Percentiles rank a stretch among this genome's conserved stretches.
phyloP scores from a whole-genome alignment of 2,888 invertebrate species.

The Drosophila siamana region DNA sequence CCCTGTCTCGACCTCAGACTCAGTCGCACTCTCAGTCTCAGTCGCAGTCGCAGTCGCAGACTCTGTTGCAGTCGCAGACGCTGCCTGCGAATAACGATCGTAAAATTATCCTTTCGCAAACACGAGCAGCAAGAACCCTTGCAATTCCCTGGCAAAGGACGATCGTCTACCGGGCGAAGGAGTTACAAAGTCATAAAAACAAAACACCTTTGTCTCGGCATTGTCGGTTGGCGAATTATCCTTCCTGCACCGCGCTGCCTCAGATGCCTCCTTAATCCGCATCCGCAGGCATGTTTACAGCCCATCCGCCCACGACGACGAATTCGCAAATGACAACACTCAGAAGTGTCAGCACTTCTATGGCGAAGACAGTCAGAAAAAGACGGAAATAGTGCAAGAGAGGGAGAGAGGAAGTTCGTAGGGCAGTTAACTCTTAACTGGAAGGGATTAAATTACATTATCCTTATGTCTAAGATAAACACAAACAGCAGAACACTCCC shows the following conservation, averaged over 20 bases:
- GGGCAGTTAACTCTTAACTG: conserved; percentile 79
- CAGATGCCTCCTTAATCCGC: conserved; percentile 58
- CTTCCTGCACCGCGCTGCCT: conserved; percentile 50
- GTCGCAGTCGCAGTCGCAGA: conserved; percentile 14
- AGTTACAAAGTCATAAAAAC: conserved; percentile 83
- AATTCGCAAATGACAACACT: conserved; percentile 66
- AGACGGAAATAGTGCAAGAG: neutral
- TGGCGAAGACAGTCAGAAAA: neutral
- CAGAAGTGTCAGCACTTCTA: conserved; percentile 2
- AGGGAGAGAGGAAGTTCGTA: conserved; percentile 11
- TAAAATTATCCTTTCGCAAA: conserved; percentile 75
- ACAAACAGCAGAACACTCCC: conserved; percentile 47
- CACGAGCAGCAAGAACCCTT: conserved; percentile 50
- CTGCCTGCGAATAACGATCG: conserved; percentile 63
- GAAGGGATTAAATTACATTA: conserved; percentile 83
- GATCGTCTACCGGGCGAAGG: conserved; percentile 68
- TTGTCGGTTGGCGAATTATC: conserved; percentile 75
- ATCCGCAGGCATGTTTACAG: conserved; percentile 54
- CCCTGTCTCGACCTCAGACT: conserved; percentile 18
- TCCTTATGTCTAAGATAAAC: conserved; percentile 84
- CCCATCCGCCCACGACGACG: conserved; percentile 50
- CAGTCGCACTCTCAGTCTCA: conserved; percentile 2
- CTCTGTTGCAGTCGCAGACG: conserved; percentile 12
- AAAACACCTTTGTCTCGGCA: conserved; percentile 79
- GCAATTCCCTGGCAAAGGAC: conserved; percentile 14